Evolutionary conservation across 2,888 invertebrate species (phyloP).

Genomic region (Trichogramma evanescens): DNA sequence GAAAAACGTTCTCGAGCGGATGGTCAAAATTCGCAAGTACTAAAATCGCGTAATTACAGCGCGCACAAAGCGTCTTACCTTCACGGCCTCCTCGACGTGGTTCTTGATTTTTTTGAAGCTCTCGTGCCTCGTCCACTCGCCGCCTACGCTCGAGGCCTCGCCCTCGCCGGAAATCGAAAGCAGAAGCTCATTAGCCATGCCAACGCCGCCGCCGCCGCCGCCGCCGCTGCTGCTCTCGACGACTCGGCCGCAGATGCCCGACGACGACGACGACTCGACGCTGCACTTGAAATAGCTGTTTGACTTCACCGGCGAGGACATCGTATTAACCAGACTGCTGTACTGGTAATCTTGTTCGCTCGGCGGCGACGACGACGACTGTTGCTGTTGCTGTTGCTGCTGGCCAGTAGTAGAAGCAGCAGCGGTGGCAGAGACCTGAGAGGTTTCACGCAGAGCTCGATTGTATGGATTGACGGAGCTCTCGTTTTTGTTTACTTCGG

Average conservation of each 20-base stretch:
- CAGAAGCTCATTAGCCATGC: neutral
- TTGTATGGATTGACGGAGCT: constrained; percentile 36
- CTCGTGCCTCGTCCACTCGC: constrained; percentile 26
- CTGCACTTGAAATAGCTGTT: constrained; percentile 13
- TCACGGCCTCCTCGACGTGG: constrained; percentile 33
- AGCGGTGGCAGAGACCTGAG: constrained; percentile 16
- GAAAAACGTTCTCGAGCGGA: neutral
- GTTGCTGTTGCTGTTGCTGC: neutral
- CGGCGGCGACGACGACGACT: neutral
- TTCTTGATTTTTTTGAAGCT: constrained; percentile 30
- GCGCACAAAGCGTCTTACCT: constrained; percentile 23
- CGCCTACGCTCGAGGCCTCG: constrained; percentile 16
- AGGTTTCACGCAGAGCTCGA: constrained; percentile 19
- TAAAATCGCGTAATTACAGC: neutral
- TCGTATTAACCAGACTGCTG: constrained; percentile 10
- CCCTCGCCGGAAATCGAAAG: neutral
- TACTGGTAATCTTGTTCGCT: constrained; percentile 14
- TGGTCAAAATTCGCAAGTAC: neutral
- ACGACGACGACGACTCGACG: constrained; percentile 4
- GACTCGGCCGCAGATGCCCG: constrained; percentile 12
- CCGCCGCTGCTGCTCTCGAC: neutral
- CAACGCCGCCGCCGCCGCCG: too few species aligned
- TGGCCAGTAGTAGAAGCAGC: neutral
- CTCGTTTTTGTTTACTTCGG: constrained; percentile 21
- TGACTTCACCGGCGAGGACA: constrained; percentile 14